Base-by-base conservation (phyloP, 2,888 invertebrate species). In the Phaonia tiefii region DNA sequence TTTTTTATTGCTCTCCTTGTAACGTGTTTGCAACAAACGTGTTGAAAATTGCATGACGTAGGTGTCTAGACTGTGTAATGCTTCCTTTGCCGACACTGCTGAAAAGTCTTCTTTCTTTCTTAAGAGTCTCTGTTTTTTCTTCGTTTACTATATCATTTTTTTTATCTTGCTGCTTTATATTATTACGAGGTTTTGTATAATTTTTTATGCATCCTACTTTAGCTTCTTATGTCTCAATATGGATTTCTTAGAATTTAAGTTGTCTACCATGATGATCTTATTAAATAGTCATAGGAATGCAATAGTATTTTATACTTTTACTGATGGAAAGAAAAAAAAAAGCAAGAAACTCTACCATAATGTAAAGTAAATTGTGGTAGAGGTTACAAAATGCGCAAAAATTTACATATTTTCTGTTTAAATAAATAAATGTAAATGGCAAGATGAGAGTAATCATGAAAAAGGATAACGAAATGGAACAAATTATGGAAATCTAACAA, bases 11-110 rank as follows among this genome's bases (percentile, higher is more conserved):
- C n/a, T 58, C 65, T 17, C 3, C 37, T 31, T 13, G 13, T 20
- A 44, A 26, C 44, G 11, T 65, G 54, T 37, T 37, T 63, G 0
- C 26, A 54, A 4, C n/a, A 80, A 76, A 80, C 76, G 74, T 80
- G 76, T 70, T 80, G 67, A 66, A 60, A 73, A 82, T 72, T 75
- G 70, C 86, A 88, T 87, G 88, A 88, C 87, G 88, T 87, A 87
- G 88, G 87, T 88, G 88, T 88, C 88, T 88, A 88, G 88, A 88
- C 88, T 84, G 83, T 84, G 85, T 88, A 88, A 88, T 88, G 87
- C 87, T 87, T 87, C 87, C 88, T 87, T 84, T 49, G 77, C 75
- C n/a, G n/a, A n/a, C n/a, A n/a, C n/a, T 39, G 63, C 56, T 17
- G 39, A n/a, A n/a, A n/a, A 73, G 75, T 75, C 37, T 71, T 74